Percentiles rank a stretch among this genome's conserved stretches.
These are phyloP conservation scores for Falcaria lacertinaria DNA, from an alignment of 2,888 invertebrate genomes.

Conservation along the genomic window DNA sequence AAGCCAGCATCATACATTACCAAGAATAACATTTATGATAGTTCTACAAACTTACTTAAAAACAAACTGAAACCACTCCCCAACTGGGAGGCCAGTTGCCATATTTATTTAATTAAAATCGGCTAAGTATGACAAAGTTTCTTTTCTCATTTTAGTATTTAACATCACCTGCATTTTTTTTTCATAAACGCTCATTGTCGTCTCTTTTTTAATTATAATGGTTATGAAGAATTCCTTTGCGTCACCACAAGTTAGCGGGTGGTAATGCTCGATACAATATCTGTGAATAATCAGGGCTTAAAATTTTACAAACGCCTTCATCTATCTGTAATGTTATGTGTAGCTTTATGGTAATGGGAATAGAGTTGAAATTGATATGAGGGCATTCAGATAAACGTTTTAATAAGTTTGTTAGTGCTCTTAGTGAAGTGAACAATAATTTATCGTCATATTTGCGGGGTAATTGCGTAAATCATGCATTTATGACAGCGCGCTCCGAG, in stretches of 20 bases:
- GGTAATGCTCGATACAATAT: slow-evolving; percentile 67
- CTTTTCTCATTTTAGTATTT: no score
- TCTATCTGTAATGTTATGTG: background rate
- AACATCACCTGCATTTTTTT: slow-evolving; percentile 21
- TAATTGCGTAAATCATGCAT: slow-evolving; percentile 77
- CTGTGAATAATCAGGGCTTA: slow-evolving; percentile 69
- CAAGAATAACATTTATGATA: no score
- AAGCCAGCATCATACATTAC: no score
- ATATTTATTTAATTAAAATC: no score
- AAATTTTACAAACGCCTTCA: slow-evolving; percentile 14
- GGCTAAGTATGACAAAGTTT: no score
- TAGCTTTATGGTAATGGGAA: slow-evolving; percentile 9
- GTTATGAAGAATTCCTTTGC: slow-evolving; percentile 48
- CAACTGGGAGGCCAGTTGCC: no score
- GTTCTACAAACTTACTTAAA: no score
- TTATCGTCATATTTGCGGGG: slow-evolving; percentile 71
- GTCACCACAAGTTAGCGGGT: slow-evolving; percentile 71
- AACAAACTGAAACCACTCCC: no score
- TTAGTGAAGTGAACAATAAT: slow-evolving; percentile 68
- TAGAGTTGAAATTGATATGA: slow-evolving; percentile 30
- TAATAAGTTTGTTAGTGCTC: slow-evolving; percentile 35
- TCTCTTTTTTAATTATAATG: slow-evolving; percentile 27
- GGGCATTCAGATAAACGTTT: slow-evolving; percentile 11
- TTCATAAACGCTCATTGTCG: slow-evolving; percentile 19
- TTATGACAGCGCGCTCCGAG: slow-evolving; percentile 68